Evolutionary conservation across 1,140 invertebrate species (phyloP).

Genomic region (Propsilocerus akamusi): DNA sequence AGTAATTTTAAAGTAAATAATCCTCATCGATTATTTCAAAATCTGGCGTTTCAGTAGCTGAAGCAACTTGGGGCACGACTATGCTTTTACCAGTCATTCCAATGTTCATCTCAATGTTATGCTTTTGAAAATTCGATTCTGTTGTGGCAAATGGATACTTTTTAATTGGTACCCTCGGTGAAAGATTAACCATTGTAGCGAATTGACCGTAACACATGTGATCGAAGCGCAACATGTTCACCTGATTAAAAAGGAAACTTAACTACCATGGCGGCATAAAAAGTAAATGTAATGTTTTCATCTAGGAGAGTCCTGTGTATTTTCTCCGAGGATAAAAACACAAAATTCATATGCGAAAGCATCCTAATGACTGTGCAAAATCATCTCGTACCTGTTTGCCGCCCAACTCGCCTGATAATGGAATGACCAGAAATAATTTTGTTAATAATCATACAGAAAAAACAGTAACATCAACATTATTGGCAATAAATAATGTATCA

Average conservation of each 20-base stretch:
- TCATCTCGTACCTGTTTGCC: constrained; percentile 7
- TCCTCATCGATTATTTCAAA: not conserved
- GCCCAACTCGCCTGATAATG: constrained; percentile 15
- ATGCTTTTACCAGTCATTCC: not conserved
- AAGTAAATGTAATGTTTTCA: too few species aligned
- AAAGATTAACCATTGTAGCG: constrained; percentile 62
- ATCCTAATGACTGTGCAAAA: not conserved
- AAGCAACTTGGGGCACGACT: too few species aligned
- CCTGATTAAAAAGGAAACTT: constrained; percentile 14
- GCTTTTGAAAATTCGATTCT: not conserved
- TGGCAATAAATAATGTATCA: too few species aligned
- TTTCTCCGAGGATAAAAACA: too few species aligned
- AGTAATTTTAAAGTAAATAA: too few species aligned
- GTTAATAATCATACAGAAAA: too few species aligned
- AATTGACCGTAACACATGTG: constrained; percentile 66
- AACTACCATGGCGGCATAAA: too few species aligned
- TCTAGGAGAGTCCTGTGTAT: too few species aligned
- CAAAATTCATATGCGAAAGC: too few species aligned
- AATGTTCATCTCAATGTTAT: not conserved
- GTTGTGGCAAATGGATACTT: constrained; percentile 19
- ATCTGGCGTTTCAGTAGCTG: not conserved
- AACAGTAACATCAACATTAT: too few species aligned
- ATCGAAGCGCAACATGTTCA: constrained; percentile 46
- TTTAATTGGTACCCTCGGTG: constrained; percentile 38
- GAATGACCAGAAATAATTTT: too few species aligned